phyloP scores from a whole-genome alignment of 2,113 vertebrate genomes.

The Excalfactoria chinensis region DNA sequence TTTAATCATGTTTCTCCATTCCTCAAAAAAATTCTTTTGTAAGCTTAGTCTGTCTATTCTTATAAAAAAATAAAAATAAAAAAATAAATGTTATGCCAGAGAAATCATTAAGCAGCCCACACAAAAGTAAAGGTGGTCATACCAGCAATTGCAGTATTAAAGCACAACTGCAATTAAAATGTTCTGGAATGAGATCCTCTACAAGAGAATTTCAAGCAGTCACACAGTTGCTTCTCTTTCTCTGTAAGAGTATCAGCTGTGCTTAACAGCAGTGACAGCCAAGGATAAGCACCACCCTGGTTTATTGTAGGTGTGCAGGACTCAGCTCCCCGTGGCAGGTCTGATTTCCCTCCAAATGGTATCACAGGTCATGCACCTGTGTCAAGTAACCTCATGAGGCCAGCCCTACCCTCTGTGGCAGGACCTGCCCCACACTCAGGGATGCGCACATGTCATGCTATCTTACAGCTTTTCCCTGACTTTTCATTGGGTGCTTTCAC shows the following conservation, averaged over 20 bases:
- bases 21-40: neutral
- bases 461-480: neutral
- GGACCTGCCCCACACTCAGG: neutral
- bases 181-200: neutral
- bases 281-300: neutral
- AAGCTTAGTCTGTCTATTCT: neutral
- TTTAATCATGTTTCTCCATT: neutral
- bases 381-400: neutral
- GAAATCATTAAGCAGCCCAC: neutral
- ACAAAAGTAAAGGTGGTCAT: neutral
- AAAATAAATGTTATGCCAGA: neutral
- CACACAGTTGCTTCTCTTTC: neutral
- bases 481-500: neutral
- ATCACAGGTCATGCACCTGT: neutral
- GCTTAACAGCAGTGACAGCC: neutral
- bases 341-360: accelerated
- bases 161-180: neutral
- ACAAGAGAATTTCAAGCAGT: neutral
- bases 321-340: accelerated
- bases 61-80: neutral
- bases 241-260: neutral
- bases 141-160: neutral
- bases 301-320: neutral
- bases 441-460: neutral
- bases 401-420: neutral